Base-by-base conservation (phyloP, 2,888 invertebrate species). In the Rambutsinella grinnellia region DNA sequence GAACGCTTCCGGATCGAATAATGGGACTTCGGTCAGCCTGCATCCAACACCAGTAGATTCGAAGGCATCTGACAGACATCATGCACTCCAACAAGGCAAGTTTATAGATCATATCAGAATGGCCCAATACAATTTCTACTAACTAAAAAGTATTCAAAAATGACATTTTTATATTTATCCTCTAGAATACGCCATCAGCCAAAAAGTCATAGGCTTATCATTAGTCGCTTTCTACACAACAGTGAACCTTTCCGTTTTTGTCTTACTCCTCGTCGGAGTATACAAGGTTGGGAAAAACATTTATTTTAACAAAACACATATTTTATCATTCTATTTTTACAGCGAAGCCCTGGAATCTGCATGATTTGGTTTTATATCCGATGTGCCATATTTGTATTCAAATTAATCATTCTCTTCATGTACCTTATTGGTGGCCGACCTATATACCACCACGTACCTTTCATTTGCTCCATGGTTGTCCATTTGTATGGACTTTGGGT, bases 291-390 rank as follows among this genome's bases (percentile, higher is more conserved):
- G 23, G 24, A n/a, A 51, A 51, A 51, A 51, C 6, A 51, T 19
- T 19, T 51, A 13, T 44, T 44, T 44, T 44, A 10, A 13, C 8
- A 10, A 44, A 10, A 13, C 10, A 10, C 3, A 26, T 56, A 8
- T 36, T 5, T 36, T 36, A 10, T 56, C 13, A 47, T 66, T 44
- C 27, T 47, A 19, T 23, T 17, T 26, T 69, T 70, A 1, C 70
- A 83, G 82, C 72, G 71, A 76, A 79, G 77, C 47, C 68, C 79
- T 13, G 75, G 67, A 6, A 61, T 81, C 5, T 82, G 82, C 24
- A 60, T 79, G 1, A 63, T 80, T n/a, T 83, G 83, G 83, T 83
- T 82, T 60, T 71, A 83, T 68, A 72, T 81, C 13, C 77, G 83
- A 1, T 82, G 82, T 68, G 79, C 83, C 1, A 72, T 81, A 19